phyloP scores from a whole-genome alignment of 1,140 invertebrate species.

The Marisa cornuarietis region DNA sequence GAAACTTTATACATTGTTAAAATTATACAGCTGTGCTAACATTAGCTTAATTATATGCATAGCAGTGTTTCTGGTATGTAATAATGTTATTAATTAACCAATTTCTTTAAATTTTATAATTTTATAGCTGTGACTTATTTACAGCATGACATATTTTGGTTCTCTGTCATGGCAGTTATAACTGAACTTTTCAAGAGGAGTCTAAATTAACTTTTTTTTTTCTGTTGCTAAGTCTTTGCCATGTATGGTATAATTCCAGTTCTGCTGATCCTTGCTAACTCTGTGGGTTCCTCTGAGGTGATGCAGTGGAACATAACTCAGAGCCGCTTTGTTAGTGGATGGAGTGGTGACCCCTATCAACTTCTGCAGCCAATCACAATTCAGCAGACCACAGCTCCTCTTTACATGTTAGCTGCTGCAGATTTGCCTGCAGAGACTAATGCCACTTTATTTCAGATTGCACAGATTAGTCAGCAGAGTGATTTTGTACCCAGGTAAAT shows the following conservation, averaged over 20 bases:
- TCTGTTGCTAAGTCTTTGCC: neutral
- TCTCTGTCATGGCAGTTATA: no score
- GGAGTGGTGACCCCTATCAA: conserved; percentile 45
- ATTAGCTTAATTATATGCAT: no score
- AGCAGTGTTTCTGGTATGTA: no score
- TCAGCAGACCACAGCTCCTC: conserved; percentile 37
- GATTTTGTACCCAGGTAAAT: conserved; percentile 59
- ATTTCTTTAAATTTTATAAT: no score
- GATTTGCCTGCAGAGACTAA: conserved; percentile 32
- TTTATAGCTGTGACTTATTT: no score
- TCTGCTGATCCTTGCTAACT: conserved; percentile 50
- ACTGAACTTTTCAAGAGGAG: no score
- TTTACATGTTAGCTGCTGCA: conserved; percentile 45
- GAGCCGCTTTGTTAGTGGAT: conserved; percentile 43
- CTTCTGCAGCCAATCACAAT: conserved; percentile 48
- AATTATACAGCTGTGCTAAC: no score
- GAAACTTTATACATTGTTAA: no score
- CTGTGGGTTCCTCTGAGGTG: conserved; percentile 51
- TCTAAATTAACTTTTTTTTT: no score
- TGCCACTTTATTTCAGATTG: conserved; percentile 46
- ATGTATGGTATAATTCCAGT: conserved; percentile 33
- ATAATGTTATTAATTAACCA: no score
- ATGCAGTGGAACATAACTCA: conserved; percentile 49
- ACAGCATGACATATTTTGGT: no score
- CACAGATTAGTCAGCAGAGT: conserved; percentile 48